Evolutionary conservation across 2,113 vertebrate genomes (phyloP).

Genomic region (Equus quagga): DNA sequence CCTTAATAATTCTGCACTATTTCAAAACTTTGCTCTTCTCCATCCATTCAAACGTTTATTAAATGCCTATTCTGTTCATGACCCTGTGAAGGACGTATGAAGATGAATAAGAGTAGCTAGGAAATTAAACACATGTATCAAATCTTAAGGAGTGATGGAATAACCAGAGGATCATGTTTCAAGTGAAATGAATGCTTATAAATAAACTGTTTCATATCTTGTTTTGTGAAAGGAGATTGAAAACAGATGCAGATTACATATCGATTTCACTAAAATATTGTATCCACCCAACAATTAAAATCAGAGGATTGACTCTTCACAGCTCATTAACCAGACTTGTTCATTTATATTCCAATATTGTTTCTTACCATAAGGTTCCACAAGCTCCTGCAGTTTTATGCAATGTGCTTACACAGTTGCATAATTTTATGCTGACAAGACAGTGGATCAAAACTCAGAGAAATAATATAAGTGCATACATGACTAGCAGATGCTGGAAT

Average conservation of each 20-base stretch:
- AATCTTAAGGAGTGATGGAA: background rate
- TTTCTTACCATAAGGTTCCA: conserved; percentile 40
- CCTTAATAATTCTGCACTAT: background rate
- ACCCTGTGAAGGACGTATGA: background rate
- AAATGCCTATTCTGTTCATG: background rate
- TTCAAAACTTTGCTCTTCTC: background rate
- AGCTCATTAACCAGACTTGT: conserved; percentile 65
- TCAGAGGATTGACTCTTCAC: conserved; percentile 3
- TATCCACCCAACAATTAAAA: conserved; percentile 68
- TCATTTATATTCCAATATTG: conserved; percentile 61
- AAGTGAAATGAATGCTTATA: conserved; percentile 32
- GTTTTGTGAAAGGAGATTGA: background rate
- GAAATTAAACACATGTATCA: background rate
- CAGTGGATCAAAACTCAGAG: conserved; percentile 56
- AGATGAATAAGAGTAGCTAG: background rate
- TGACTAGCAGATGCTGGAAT: conserved; percentile 5
- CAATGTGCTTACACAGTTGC: conserved; percentile 11
- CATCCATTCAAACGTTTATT: background rate
- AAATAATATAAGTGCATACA: background rate
- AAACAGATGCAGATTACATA: conserved; percentile 62
- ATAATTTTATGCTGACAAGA: conserved; percentile 71
- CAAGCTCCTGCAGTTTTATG: background rate
- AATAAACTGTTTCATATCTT: conserved; percentile 27
- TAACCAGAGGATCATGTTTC: background rate
- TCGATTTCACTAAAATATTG: conserved; percentile 65